Percentiles rank a stretch among this genome's conserved stretches.
Evolutionary conservation across 2,113 vertebrate species (phyloP).

Genomic region (Onychostoma macrolepis): DNA sequence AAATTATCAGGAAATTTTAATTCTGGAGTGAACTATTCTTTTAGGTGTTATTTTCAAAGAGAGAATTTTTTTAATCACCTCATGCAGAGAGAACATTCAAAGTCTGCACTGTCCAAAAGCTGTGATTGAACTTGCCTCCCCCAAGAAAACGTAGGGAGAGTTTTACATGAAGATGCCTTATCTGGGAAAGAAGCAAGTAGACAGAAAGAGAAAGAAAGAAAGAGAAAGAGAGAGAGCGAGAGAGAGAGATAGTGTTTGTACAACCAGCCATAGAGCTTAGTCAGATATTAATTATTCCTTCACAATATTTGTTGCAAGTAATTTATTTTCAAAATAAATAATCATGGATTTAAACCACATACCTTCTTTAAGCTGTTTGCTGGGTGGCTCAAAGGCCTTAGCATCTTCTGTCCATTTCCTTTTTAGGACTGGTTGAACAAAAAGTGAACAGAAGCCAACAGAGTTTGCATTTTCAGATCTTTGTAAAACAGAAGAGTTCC

Average conservation of each 20-base stretch:
- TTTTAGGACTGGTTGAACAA: constrained; percentile 76
- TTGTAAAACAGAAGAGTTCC: constrained; percentile 63
- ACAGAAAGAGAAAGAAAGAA: background rate
- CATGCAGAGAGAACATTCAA: constrained; percentile 95
- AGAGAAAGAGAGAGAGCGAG: no score
- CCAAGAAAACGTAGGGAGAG: constrained; percentile 44
- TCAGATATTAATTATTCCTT: background rate
- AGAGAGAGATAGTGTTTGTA: no score
- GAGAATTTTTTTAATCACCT: constrained; percentile 76
- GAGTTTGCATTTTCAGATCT: constrained; percentile 69
- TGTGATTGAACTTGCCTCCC: constrained; percentile 70
- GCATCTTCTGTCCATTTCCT: constrained; percentile 80
- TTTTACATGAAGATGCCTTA: constrained; percentile 53
- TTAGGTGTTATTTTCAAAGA: background rate
- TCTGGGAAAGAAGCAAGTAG: constrained; percentile 67
- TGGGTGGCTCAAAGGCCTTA: constrained; percentile 64
- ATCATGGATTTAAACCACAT: background rate
- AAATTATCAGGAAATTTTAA: no score
- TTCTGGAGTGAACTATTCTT: no score
- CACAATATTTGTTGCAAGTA: background rate
- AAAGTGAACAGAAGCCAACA: constrained; percentile 75
- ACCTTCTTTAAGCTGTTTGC: constrained; percentile 84
- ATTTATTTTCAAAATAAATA: background rate
- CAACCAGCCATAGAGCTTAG: background rate
- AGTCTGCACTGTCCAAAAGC: constrained; percentile 84